Conservation (phyloP, 2,797 vertebrate species). For the Microctenopoma stevenorrisi region DNA sequence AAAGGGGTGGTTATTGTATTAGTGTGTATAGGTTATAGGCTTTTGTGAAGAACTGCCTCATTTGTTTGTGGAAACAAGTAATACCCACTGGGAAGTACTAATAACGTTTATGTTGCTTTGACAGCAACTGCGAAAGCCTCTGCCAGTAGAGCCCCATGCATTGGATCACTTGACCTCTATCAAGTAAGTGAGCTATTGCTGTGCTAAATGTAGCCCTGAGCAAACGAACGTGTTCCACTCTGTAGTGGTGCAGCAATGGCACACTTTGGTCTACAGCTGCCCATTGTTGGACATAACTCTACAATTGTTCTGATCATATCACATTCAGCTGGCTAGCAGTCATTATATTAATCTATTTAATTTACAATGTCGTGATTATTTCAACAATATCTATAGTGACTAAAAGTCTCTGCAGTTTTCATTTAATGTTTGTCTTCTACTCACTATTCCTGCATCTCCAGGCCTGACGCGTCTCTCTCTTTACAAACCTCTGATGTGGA, state of each 20-base stretch:
- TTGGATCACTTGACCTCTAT: slow-evolving; percentile 88
- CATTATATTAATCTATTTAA: neutral
- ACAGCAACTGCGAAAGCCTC: slow-evolving; percentile 83
- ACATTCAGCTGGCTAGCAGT: neutral
- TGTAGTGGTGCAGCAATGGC: neutral
- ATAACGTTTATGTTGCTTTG: slow-evolving; percentile 12
- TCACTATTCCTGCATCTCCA: slow-evolving; percentile 70
- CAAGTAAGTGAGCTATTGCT: slow-evolving; percentile 82
- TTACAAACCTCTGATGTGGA: slow-evolving; percentile 94
- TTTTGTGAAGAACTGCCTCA: neutral
- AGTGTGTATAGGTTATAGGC: neutral
- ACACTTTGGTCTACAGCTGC: neutral
- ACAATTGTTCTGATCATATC: neutral
- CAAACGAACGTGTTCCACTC: neutral
- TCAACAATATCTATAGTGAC: neutral
- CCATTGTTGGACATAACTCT: neutral
- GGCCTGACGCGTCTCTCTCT: slow-evolving; percentile 88
- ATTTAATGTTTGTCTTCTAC: neutral
- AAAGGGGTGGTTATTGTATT: slow-evolving; percentile 2
- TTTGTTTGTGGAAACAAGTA: neutral
- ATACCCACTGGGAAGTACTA: slow-evolving; percentile 10
- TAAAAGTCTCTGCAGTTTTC: neutral
- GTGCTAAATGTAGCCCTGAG: neutral
- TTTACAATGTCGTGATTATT: neutral
- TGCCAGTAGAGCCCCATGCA: slow-evolving; percentile 80